Conservation (phyloP, 2,113 vertebrate genomes). For the Brachyhypopomus gauderio region DNA sequence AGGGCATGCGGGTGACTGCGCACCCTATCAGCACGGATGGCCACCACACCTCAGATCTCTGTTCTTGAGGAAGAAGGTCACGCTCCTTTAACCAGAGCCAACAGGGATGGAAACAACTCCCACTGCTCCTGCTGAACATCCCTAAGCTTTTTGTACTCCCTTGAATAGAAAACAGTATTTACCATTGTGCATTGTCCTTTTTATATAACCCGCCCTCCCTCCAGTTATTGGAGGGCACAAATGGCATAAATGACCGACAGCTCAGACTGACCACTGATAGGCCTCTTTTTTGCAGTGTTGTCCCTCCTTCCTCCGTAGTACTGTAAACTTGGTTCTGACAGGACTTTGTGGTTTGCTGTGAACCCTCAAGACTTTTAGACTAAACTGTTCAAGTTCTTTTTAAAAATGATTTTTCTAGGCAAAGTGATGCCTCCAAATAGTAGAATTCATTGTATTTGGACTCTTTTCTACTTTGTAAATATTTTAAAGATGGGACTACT, state of each 20-base stretch:
- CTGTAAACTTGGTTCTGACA: constrained; percentile 26
- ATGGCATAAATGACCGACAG: constrained; percentile 33
- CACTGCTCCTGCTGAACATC: constrained; percentile 13
- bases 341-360: background rate
- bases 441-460: constrained; percentile 5
- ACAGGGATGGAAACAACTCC: constrained; percentile 35
- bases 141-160: background rate
- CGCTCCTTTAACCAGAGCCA: constrained; percentile 31
- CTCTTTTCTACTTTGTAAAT: constrained; percentile 31
- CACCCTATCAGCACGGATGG: constrained; percentile 63
- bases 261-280: constrained; percentile 54
- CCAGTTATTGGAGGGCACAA: background rate
- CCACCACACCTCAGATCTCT: constrained; percentile 70
- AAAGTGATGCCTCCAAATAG: background rate
- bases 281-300: constrained; percentile 42
- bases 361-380: constrained; percentile 16
- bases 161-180: constrained; percentile 36
- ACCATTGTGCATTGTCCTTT: constrained; percentile 27
- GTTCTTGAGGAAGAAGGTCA: constrained; percentile 54
- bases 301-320: constrained; percentile 49
- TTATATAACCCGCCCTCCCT: constrained; percentile 23
- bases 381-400: constrained; percentile 28
- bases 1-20: constrained; percentile 46
- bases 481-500: background rate
- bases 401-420: constrained; percentile 14